Conservation (phyloP, 2,797 vertebrate genomes). For the Acrossocheilus wenchowensis region DNA sequence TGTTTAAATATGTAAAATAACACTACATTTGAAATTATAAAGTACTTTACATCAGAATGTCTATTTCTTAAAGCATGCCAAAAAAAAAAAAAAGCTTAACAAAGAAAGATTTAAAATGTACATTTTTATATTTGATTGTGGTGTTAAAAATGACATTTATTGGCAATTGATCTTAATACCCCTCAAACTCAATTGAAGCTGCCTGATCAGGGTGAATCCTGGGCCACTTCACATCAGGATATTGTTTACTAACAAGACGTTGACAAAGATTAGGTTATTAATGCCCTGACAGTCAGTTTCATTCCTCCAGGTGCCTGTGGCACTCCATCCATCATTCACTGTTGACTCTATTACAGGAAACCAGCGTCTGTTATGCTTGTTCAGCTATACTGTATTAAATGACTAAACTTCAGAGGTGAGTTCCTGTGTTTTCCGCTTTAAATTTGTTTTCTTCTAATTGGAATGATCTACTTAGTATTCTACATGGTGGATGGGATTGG, state of each 20-base stretch:
- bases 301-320: neutral
- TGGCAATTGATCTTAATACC: neutral
- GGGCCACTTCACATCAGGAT: neutral
- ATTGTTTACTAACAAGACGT: constrained; percentile 4
- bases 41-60: too few relatives aligned
- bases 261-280: constrained; percentile 4
- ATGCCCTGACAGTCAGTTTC: constrained; percentile 1
- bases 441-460: constrained; percentile 20
- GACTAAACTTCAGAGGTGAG: neutral
- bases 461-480: constrained; percentile 19
- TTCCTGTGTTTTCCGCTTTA: neutral
- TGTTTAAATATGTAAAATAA: too few relatives aligned
- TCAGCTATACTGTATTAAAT: constrained; percentile 11
- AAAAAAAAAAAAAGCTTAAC: neutral
- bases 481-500: neutral
- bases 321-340: constrained; percentile 10
- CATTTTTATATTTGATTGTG: neutral
- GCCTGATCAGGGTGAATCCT: neutral
- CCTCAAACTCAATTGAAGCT: neutral
- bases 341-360: constrained; percentile 35
- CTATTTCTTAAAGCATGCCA: too few relatives aligned
- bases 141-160: neutral
- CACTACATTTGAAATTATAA: too few relatives aligned
- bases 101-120: too few relatives aligned
- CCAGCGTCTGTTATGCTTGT: constrained; percentile 21